Percentiles rank a stretch among this genome's conserved stretches.
phyloP scores from a whole-genome alignment of 2,797 vertebrate genomes.

The Sternarchorhynchus goeldii region DNA sequence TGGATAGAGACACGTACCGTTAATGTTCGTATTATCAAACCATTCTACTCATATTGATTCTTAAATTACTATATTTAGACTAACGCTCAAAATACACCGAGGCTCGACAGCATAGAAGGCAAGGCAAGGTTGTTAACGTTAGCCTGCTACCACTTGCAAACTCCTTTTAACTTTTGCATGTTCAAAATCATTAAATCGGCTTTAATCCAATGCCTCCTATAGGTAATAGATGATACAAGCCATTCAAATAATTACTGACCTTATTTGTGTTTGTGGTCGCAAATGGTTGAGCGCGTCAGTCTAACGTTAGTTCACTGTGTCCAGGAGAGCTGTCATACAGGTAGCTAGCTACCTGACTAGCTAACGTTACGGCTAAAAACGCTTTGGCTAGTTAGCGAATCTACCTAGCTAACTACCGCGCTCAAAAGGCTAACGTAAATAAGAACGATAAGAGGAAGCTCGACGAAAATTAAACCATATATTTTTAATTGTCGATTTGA shows the following conservation, averaged over 20 bases:
- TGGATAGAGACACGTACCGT: neutral
- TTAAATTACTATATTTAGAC: neutral
- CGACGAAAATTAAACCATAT: neutral
- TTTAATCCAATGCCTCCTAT: neutral
- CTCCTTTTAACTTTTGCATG: conserved; percentile 19
- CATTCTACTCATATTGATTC: neutral
- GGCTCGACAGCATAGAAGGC: neutral
- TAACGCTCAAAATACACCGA: neutral
- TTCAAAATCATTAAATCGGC: neutral
- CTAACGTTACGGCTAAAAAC: conserved; percentile 16
- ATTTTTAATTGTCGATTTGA: neutral
- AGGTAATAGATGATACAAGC: accelerated
- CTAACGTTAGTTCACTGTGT: conserved; percentile 9
- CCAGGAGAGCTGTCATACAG: conserved; percentile 71
- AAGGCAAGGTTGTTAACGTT: conserved; percentile 20
- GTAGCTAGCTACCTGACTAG: conserved; percentile 63
- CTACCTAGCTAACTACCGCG: conserved; percentile 33
- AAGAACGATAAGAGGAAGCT: neutral
- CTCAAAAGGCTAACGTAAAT: conserved; percentile 28
- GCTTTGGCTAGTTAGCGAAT: conserved; percentile 29
- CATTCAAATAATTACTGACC: conserved; percentile 13
- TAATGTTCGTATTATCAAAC: neutral
- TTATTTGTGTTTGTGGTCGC: conserved; percentile 3
- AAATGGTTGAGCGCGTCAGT: conserved; percentile 22
- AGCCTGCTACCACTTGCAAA: conserved; percentile 22